Base-by-base conservation (phyloP, 2,797 vertebrate genomes). In the Buceros bicornis region DNA sequence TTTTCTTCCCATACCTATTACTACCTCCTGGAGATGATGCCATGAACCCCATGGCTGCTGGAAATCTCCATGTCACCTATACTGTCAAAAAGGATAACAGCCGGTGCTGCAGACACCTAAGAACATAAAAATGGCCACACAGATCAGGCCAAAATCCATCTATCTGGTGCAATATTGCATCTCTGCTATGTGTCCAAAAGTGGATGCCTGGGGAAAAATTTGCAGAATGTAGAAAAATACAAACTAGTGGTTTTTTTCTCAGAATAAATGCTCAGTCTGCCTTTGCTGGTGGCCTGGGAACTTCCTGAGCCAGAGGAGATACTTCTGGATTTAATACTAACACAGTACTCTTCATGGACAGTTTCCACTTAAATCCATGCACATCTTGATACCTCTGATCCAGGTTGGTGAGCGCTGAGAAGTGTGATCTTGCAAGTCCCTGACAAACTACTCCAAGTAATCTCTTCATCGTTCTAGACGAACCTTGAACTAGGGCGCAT, bases 281-380 rank as follows among this genome's bases (percentile, higher is more conserved):
- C 60, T 45, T 40, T 4, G 10, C 25, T 64, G 3, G 0, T 70
- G 10, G 50, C 45, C 29, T 0, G 0, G 33, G 40, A 87, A 64
- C 40, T 45, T 86, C 60, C 67, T 28, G 65, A 92, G 43, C 31
- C 60, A 64, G 67, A 82, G 35, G n/a, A 85, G 50, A 42, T 74
- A 65, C 82, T 85, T 87, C 64, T 82, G 8, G 9, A 53, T 82
- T 73, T 89, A 60, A 74, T 42, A 64, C 10, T 60, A 80, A 16
- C n/a, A 62, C 22, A 28, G 53, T 83, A 53, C 18, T 76, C 78
- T 70, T 62, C 77, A 31, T 51, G 82, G 72, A 86, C 4, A 82
- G 14, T 64, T 93, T 50, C 60, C 57, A 71, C 50, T 71, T 57
- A 83, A 81, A 81, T 53, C 61, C 62, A 45, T 43, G 43, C 29